Percentiles rank a stretch among this genome's conserved stretches.
Conservation (phyloP, 1,140 invertebrate genomes). For the Drosophila azteca region DNA sequence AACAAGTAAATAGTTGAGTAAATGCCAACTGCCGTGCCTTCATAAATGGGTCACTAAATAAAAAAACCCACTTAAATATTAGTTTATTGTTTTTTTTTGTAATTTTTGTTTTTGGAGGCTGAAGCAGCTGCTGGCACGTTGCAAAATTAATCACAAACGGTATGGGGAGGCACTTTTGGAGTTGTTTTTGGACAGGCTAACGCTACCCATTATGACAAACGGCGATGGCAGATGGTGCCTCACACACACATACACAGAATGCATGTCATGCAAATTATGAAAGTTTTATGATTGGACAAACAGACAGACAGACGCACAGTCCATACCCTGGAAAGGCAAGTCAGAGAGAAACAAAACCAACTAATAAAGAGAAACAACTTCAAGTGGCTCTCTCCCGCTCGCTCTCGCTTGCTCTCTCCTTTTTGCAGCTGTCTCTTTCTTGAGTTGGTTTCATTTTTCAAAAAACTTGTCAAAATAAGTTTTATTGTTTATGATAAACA, state of each 20-base stretch:
- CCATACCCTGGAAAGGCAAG: too few relatives aligned
- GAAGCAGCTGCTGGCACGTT: slow-evolving; percentile 49
- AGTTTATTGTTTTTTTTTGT: slow-evolving; percentile 42
- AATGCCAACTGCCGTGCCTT: too few relatives aligned
- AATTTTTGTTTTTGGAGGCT: slow-evolving; percentile 7
- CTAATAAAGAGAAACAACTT: slow-evolving; percentile 55
- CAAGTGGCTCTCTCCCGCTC: slow-evolving; percentile 4
- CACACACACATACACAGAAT: slow-evolving; percentile 20
- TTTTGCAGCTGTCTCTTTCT: slow-evolving; percentile 4
- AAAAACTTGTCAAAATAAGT: slow-evolving; percentile 73
- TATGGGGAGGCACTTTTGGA: slow-evolving; percentile 42
- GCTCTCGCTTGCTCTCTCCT: slow-evolving; percentile 8
- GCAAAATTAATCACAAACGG: slow-evolving; percentile 70
- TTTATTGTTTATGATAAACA: slow-evolving; percentile 79
- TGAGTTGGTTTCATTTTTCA: slow-evolving; percentile 61
- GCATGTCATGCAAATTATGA: slow-evolving; percentile 78
- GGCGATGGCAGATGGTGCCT: slow-evolving; percentile 60
- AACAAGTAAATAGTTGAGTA: too few relatives aligned
- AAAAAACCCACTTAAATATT: slow-evolving; percentile 46
- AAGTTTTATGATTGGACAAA: slow-evolving; percentile 52
- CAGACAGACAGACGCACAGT: slow-evolving; percentile 10
- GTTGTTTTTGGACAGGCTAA: slow-evolving; percentile 58
- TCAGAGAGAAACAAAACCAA: not conserved
- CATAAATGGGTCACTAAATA: not conserved
- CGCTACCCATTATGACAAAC: slow-evolving; percentile 55